phyloP scores from a whole-genome alignment of 2,888 invertebrate genomes.

The Apodemia duryi region DNA sequence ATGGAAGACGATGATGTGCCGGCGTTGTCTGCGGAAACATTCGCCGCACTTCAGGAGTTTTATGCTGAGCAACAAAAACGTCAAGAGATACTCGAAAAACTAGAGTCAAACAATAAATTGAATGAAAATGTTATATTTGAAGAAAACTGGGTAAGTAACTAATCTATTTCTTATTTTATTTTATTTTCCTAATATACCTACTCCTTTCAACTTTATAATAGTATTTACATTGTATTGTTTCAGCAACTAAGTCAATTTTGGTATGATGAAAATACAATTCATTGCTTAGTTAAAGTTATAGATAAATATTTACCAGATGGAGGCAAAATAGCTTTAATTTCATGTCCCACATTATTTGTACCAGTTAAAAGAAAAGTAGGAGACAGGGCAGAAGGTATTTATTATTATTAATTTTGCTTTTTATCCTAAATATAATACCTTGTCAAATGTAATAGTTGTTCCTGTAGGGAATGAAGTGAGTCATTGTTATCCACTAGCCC shows the following conservation, averaged over 20 bases:
- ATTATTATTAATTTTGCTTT: background rate
- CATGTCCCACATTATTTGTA: slow-evolving; percentile 92
- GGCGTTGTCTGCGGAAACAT: slow-evolving; percentile 83
- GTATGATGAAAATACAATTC: slow-evolving; percentile 92
- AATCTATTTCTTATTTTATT: too few relatives aligned
- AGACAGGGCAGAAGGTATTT: slow-evolving; percentile 65
- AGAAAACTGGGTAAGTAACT: slow-evolving; percentile 88
- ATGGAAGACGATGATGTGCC: slow-evolving; percentile 82
- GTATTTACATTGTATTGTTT: slow-evolving; percentile 28
- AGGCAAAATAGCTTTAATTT: slow-evolving; percentile 88
- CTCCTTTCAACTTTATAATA: too few relatives aligned
- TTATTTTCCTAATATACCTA: too few relatives aligned
- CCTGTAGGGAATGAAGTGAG: too few relatives aligned
- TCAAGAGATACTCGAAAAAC: slow-evolving; percentile 74
- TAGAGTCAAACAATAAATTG: slow-evolving; percentile 63
- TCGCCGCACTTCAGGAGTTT: slow-evolving; percentile 88
- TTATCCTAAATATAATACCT: too few relatives aligned
- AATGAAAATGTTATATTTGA: slow-evolving; percentile 80
- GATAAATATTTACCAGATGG: slow-evolving; percentile 70
- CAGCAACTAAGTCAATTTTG: slow-evolving; percentile 99
- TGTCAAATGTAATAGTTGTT: too few relatives aligned
- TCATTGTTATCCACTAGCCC: too few relatives aligned
- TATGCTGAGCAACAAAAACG: slow-evolving; percentile 83
- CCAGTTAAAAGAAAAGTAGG: slow-evolving; percentile 77
- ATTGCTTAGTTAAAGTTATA: slow-evolving; percentile 83